Evolutionary conservation across 2,888 invertebrate species (phyloP).

Genomic region (Heteromyza rotundicornis): DNA sequence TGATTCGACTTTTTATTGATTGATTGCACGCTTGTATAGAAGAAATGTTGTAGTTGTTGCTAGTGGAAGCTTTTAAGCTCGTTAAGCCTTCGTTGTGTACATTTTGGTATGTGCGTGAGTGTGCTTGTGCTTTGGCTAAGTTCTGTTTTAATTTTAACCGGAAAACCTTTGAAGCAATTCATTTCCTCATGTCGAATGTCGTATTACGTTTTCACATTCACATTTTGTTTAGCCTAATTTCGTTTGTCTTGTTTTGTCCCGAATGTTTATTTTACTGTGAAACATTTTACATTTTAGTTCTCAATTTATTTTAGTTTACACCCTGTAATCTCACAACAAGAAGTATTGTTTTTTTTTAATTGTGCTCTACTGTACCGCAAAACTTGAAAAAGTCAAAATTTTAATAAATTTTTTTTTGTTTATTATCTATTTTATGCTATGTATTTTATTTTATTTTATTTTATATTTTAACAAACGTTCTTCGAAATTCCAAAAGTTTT

Average conservation of each 20-base stretch:
- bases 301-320: conserved; percentile 1
- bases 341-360: conserved; percentile 5
- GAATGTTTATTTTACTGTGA: too few species aligned
- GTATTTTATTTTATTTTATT: background rate
- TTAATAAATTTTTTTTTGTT: background rate
- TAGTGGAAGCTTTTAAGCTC: background rate
- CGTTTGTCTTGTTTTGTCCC: too few species aligned
- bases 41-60: background rate
- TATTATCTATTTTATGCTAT: background rate
- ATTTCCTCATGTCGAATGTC: too few species aligned
- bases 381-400: background rate
- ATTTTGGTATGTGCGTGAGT: too few species aligned
- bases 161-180: background rate
- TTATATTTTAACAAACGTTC: background rate
- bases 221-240: too few species aligned
- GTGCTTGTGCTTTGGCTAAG: background rate
- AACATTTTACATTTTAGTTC: too few species aligned
- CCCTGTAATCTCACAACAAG: conserved; percentile 10
- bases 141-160: background rate
- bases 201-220: too few species aligned
- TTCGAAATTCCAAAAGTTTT: too few species aligned
- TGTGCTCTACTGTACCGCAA: background rate
- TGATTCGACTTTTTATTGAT: background rate
- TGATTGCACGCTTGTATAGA: background rate
- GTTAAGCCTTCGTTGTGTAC: background rate